Base-by-base conservation (phyloP, 1,140 invertebrate genomes). In the Globodera ellingtonae region DNA sequence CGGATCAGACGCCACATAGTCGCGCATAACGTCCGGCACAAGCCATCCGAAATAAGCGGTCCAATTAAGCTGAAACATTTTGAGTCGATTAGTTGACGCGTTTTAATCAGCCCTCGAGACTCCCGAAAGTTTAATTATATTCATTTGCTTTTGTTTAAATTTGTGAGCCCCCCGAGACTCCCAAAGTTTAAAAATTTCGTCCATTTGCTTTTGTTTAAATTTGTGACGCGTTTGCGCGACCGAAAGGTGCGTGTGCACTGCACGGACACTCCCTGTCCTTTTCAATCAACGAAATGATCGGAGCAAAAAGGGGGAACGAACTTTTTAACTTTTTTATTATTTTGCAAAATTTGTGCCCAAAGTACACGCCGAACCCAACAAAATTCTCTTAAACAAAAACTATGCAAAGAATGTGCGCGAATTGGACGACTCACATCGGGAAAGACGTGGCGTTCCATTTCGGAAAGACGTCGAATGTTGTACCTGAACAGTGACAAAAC, bases 11-110 rank as follows among this genome's bases (percentile, higher is more conserved):
- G 84, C 65, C 13, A 86, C 62, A 66, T 86, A 87, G 15, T 79
- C 72, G 62, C 82, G 82, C 79, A 86, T 80, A 18, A 85, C 86
- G 21, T 79, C 62, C n/a, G 85, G 85, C 67, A 86, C 87, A 8
- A 86, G 24, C 8, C 69, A 67, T 6, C 72, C 71, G 47, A 86
- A 86, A 50, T 88, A 86, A 35, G 47, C 70, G 18, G 83, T 62
- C 86, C 83, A 88, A 70, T 87, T 74, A 13, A 86, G 82, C 79
- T 81, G 0, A 62, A 80, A n/a, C 56, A 18, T 18, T 62, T 18
- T 62, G 56, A 62, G 3, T n/a, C 18, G 5, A 62, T 72, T 15
- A 72, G 70, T 35, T 35, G 35, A 35, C 35, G 35, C 35, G 35
- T 35, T 35, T 35, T 3, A 35, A 35, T 0, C 35, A 35, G 35